Percentiles rank a stretch among this genome's conserved stretches.
phyloP scores from a whole-genome alignment of 2,888 invertebrate genomes.

The Philonicus albiceps region DNA sequence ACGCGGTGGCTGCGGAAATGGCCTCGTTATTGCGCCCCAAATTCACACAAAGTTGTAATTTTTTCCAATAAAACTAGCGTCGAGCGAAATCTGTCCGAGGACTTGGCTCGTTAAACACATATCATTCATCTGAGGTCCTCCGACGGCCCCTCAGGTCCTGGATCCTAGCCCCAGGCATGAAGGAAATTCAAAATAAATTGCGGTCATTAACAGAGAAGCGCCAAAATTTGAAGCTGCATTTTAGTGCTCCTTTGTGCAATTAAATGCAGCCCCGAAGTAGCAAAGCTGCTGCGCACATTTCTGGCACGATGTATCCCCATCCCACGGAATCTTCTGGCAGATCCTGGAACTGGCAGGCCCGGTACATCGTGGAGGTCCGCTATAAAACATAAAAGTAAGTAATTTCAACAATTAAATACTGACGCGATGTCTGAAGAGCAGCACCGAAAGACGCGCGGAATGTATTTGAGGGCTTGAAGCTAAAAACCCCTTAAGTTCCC shows the following conservation, averaged over 20 bases:
- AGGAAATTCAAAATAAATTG: neutral
- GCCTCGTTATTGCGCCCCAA: neutral
- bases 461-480: neutral
- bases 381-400: neutral
- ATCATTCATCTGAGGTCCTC: neutral
- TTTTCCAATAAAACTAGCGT: neutral
- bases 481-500: neutral
- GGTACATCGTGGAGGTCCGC: neutral
- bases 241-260: neutral
- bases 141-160: neutral
- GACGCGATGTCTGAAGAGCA: neutral
- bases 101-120: neutral
- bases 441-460: neutral
- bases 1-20: neutral
- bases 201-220: neutral
- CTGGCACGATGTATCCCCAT: neutral
- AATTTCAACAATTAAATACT: neutral
- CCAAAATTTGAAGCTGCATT: neutral
- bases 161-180: neutral
- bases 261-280: neutral
- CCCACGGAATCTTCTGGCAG: neutral
- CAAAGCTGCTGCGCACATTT: neutral
- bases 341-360: neutral
- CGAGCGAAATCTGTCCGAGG: neutral
- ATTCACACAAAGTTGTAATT: neutral